Percentiles rank a stretch among this genome's conserved stretches.
Conservation (phyloP, 2,797 vertebrate species). For the Leptodactylus fallax region DNA sequence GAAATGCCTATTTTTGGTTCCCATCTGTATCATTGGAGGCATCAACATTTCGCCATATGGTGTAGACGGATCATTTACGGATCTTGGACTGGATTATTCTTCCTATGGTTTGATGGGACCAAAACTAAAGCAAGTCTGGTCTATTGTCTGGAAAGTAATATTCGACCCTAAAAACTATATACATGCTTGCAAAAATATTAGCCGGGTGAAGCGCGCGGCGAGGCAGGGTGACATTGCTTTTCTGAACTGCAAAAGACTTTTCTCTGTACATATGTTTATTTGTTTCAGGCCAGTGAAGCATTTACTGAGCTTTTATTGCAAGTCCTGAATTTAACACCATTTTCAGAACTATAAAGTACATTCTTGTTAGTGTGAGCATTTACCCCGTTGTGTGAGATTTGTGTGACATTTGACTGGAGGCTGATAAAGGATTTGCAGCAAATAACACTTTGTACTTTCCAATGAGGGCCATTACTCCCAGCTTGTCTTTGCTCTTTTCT, state of each 20-base stretch:
- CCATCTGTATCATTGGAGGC: too few relatives aligned
- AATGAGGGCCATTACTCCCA: conserved; percentile 1
- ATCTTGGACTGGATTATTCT: background rate
- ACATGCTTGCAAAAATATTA: too few relatives aligned
- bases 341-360: conserved; percentile 31
- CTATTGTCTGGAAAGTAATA: background rate
- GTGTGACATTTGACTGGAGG: conserved; percentile 32
- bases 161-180: too few relatives aligned
- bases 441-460: conserved; percentile 26
- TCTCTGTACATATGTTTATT: conserved; percentile 19
- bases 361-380: conserved; percentile 27
- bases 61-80: background rate
- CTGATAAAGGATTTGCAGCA: conserved; percentile 24
- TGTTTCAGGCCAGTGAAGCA: conserved; percentile 21
- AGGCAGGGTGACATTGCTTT: background rate
- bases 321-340: conserved; percentile 31
- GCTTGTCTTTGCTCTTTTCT: background rate
- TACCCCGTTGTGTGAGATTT: conserved; percentile 26
- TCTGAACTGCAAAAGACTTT: background rate
- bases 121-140: too few relatives aligned
- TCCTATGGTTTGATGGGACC: background rate
- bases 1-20: too few relatives aligned
- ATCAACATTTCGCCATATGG: too few relatives aligned
- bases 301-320: conserved; percentile 35
- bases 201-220: background rate